Evolutionary conservation across 2,888 invertebrate species (phyloP), one percentile per base, ranked within the genome.

Genomic region (Anoplius nigerrimus): DNA sequence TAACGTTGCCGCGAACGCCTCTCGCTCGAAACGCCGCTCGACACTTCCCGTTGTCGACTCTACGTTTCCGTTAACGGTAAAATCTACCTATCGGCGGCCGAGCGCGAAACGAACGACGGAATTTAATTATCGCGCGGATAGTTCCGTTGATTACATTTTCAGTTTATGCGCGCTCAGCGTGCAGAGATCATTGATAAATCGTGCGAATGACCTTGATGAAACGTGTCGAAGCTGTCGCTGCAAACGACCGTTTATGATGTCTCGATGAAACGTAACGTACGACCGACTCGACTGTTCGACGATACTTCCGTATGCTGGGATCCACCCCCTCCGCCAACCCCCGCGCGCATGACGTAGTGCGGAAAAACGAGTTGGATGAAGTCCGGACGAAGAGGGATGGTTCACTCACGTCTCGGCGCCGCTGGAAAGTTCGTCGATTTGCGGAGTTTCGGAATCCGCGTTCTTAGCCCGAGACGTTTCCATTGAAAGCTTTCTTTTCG

Each of bases 401-500:
- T 52, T 72, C 72, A 34, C 34, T 34, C 53, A 46, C 52, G 48
- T 68, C 48, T 62, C 56, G 43, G 63, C 58, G 11, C 62, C 52
- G 58, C 20, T 13, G 43, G 52, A 80, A 79, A 79, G 72, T 79
- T 76, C 45, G 71, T 46, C 79, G 80, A 75, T 75, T 67, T 67
- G 69, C 68, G 71, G 74, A 76, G 74, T 69, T 68, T 48, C 62
- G 61, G 75, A 71, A 79, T 81, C 80, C 72, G 71, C 71, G 75
- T 78, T 72, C 76, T 75, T 75, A 74, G 66, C 72, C 65, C 64
- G 72, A 74, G 78, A 78, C 78, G 73, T 75, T 74, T 75, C 78
- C 76, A 82, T 82, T 82, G 82, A 83, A 82, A 83, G 82, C 79
- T 84, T 82, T 79, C 80, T 81, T 82, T 76, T 76, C 79, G 76